These are phyloP conservation scores for Agrypnus murinus DNA, from an alignment of 2,888 invertebrate genomes.

Conservation along the genomic window DNA sequence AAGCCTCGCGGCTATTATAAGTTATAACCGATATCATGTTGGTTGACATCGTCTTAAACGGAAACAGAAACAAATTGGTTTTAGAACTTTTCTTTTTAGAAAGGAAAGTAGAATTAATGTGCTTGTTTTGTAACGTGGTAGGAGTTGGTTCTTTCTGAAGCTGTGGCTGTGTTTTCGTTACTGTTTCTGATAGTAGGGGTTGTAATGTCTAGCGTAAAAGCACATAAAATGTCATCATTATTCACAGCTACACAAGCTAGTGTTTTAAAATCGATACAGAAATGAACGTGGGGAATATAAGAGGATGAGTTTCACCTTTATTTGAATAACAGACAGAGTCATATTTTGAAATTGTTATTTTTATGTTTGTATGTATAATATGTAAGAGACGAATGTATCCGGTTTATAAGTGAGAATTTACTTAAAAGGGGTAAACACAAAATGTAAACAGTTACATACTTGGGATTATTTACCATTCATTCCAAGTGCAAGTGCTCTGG, in stretches of 20 bases:
- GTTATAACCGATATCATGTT: background rate
- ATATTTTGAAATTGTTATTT: no score
- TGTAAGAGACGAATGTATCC: no score
- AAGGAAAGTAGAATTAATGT: conserved; percentile 6
- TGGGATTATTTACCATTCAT: no score
- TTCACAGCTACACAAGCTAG: background rate
- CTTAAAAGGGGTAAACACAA: no score
- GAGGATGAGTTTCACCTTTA: no score
- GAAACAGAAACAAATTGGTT: background rate
- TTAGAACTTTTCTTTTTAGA: background rate
- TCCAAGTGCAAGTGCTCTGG: no score
- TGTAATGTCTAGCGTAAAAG: conserved; percentile 15
- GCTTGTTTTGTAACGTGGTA: conserved; percentile 14
- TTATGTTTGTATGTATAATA: no score
- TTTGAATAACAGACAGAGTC: no score
- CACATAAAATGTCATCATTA: conserved; percentile 11
- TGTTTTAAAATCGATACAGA: conserved; percentile 12
- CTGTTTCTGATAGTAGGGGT: background rate
- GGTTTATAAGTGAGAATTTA: no score
- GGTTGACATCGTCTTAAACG: background rate
- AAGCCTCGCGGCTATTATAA: background rate
- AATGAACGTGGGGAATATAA: background rate
- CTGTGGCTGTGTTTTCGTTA: background rate
- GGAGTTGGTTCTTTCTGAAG: background rate
- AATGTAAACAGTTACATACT: no score